Percentiles rank a stretch among this genome's conserved stretches.
Conservation (phyloP, 2,797 vertebrate species). For the Loriculus beryllinus region DNA sequence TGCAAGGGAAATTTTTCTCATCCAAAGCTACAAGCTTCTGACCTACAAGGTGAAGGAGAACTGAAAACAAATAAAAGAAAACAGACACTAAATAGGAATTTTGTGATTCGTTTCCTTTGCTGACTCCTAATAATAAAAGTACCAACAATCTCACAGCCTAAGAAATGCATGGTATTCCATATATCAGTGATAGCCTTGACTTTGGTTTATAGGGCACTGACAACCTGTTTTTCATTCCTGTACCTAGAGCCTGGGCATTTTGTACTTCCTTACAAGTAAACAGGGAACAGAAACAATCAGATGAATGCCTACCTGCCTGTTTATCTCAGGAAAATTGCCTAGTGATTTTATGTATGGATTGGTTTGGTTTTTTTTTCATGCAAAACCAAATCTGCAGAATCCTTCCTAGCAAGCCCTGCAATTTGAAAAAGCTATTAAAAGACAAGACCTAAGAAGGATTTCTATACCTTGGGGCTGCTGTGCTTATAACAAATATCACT, state of each 20-base stretch:
- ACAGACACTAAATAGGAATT: background rate
- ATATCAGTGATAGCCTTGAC: background rate
- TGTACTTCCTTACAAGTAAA: background rate
- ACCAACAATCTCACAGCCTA: background rate
- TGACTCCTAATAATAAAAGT: background rate
- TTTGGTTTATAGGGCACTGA: background rate
- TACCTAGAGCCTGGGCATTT: background rate
- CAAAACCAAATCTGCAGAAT: background rate
- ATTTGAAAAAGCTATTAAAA: background rate
- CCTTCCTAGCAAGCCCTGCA: background rate
- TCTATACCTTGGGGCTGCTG: background rate
- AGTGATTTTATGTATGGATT: background rate
- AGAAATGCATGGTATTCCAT: background rate
- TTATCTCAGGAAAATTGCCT: background rate
- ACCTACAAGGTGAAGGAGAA: background rate
- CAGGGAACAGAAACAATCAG: background rate
- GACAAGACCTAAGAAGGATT: background rate
- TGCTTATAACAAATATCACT: conserved; percentile 15
- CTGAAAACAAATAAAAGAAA: background rate
- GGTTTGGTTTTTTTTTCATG: background rate
- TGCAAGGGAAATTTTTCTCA: background rate
- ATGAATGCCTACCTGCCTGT: background rate
- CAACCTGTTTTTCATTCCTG: background rate
- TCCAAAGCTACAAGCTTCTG: background rate
- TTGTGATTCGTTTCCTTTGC: background rate